A percentile compares a stretch with the other conserved stretches of the same genome.
phyloP scores from a whole-genome alignment of 2,888 invertebrate species.

The Smittia sp. region DNA sequence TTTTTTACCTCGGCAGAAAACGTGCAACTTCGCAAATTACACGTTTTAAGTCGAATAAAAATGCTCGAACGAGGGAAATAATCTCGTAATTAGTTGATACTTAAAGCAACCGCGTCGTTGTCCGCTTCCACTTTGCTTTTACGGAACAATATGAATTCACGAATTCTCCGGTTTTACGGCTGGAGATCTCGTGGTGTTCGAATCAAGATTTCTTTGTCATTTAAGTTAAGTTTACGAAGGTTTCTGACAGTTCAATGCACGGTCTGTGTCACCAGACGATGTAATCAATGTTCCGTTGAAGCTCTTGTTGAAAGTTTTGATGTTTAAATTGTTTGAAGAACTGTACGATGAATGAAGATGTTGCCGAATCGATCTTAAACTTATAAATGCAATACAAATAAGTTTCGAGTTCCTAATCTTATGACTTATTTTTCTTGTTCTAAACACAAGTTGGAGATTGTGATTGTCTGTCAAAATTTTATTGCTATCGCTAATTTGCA shows the following conservation, averaged over 20 bases:
- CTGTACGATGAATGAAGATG: too few relatives aligned
- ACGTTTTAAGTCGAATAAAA: slow-evolving; percentile 29
- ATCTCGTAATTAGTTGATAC: slow-evolving; percentile 13
- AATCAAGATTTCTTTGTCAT: too few relatives aligned
- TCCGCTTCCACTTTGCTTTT: not conserved
- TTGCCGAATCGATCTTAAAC: too few relatives aligned
- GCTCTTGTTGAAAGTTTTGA: too few relatives aligned
- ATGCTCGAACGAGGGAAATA: not conserved
- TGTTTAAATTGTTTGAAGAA: too few relatives aligned
- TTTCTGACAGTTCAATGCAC: too few relatives aligned
- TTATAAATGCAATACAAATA: too few relatives aligned
- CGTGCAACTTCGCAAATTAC: slow-evolving; percentile 41
- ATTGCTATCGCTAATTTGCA: not conserved
- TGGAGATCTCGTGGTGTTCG: too few relatives aligned
- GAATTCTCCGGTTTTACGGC: not conserved
- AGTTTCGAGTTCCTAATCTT: too few relatives aligned
- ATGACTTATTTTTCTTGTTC: not conserved
- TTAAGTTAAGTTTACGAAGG: too few relatives aligned
- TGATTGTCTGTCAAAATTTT: not conserved
- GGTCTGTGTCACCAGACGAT: too few relatives aligned
- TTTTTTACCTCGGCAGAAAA: not conserved
- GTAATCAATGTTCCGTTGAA: too few relatives aligned
- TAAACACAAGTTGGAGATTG: not conserved
- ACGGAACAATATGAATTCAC: slow-evolving; percentile 11
- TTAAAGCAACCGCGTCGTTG: slow-evolving; percentile 8